phyloP scores from a whole-genome alignment of 2,797 vertebrate genomes.

The Amniataba percoides region DNA sequence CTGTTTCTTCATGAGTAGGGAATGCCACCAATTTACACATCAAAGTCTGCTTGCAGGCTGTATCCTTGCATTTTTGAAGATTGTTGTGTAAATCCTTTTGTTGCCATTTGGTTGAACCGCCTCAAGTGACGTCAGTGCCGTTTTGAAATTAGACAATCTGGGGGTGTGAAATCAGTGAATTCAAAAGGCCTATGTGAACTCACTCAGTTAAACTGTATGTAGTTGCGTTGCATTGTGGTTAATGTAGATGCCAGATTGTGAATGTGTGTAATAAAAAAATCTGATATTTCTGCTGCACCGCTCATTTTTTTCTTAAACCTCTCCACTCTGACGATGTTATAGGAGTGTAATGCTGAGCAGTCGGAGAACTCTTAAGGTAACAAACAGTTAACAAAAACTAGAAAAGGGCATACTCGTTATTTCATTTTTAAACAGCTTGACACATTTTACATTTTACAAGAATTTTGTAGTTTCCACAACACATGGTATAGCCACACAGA shows the following conservation, averaged over 20 bases:
- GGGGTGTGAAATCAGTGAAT: neutral
- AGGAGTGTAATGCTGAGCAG: too few species aligned
- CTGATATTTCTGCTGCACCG: neutral
- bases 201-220: neutral
- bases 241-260: neutral
- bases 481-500: neutral
- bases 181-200: neutral
- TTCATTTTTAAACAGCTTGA: neutral
- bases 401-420: neutral
- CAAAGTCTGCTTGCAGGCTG: neutral
- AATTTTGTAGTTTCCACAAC: neutral
- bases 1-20: constrained; percentile 7
- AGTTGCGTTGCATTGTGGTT: neutral
- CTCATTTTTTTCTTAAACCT: neutral
- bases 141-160: neutral
- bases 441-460: neutral
- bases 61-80: neutral
- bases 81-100: neutral
- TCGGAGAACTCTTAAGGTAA: too few species aligned
- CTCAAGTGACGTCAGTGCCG: neutral
- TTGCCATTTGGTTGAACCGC: neutral
- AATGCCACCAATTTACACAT: neutral
- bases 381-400: too few species aligned
- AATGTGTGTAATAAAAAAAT: neutral
- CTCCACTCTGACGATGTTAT: too few species aligned